Evolutionary conservation across 2,113 vertebrate species (phyloP).

Genomic region (Aspiorhynchus laticeps): DNA sequence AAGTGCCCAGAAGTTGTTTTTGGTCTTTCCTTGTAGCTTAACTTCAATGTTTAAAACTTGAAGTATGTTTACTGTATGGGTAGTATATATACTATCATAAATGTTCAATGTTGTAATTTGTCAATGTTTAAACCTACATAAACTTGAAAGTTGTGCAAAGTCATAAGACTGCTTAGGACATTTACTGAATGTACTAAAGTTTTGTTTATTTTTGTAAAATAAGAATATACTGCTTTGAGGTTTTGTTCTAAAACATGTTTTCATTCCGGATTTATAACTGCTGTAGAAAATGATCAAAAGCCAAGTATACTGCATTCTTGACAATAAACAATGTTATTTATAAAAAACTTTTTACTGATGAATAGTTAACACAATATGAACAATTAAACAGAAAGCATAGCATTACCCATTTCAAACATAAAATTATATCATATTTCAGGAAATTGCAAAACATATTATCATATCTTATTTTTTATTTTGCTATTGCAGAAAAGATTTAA

Average conservation of each 20-base stretch:
- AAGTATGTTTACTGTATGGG: background rate
- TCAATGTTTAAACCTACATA: background rate
- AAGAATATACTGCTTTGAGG: background rate
- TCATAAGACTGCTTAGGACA: background rate
- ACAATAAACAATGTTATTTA: conserved; percentile 11
- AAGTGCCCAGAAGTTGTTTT: background rate
- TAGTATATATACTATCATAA: conserved; percentile 20
- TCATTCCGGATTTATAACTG: background rate
- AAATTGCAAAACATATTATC: background rate
- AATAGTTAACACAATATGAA: background rate
- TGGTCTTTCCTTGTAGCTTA: background rate
- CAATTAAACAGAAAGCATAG: background rate
- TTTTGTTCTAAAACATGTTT: conserved; percentile 9
- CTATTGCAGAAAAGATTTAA: background rate
- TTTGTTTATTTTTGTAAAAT: background rate
- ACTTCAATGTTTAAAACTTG: background rate
- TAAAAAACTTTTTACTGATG: background rate
- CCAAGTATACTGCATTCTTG: background rate
- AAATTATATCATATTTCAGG: background rate
- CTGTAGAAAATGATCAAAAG: background rate
- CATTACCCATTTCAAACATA: background rate
- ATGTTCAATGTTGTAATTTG: background rate
- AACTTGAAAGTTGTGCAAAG: conserved; percentile 24
- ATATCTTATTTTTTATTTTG: background rate
- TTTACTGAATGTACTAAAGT: conserved; percentile 11